Evolutionary conservation across 2,888 invertebrate genomes (phyloP), one percentile per base, ranked within the genome.

Genomic region (Scaptodrosophila latifasciaeformis): DNA sequence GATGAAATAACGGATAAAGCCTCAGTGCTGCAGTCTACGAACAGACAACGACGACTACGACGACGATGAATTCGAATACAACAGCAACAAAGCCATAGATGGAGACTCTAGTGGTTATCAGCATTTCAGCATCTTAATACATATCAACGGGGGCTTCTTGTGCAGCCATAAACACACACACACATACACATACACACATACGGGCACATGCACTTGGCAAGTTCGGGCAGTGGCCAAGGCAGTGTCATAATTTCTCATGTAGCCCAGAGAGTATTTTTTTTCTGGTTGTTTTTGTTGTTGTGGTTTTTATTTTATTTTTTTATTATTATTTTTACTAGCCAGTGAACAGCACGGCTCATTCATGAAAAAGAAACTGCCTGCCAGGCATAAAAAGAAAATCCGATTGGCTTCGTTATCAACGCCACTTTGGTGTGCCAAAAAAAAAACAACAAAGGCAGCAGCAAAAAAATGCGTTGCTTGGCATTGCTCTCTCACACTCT

Each of bases 231-330:
- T n/a, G n/a, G n/a, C n/a, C n/a, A n/a, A n/a, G 6, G 43, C 61
- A 77, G 61, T 71, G 79, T 76, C 70, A 81, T 72, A 82, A 82
- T 72, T 80, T 83, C 24, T 65, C 55, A 67, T 62, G 30, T 27
- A 42, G 29, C 31, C 34, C 46, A 51, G 45, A 37, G 21, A 34
- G 10, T 27, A 24, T 30, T 45, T 30, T 31, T 34, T 19, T 31
- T 27, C 21, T n/a, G n/a, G n/a, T n/a, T n/a, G n/a, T 21, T 42
- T 42, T 42, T 42, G 9, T 42, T 42, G 18, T 45, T n/a, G n/a
- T 31, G 4, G 7, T 24, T 24, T 34, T 34, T 34, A 12, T 34
- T 18, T 29, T 37, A 15, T 15, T 37, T 6, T 37, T 37, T 37
- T 37, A 6, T 37, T 37, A 9, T 37, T 4, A 2, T 40, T 40